Evolutionary conservation across 2,888 invertebrate species (phyloP), one percentile per base, ranked within the genome.

Genomic region (Myathropa florea): DNA sequence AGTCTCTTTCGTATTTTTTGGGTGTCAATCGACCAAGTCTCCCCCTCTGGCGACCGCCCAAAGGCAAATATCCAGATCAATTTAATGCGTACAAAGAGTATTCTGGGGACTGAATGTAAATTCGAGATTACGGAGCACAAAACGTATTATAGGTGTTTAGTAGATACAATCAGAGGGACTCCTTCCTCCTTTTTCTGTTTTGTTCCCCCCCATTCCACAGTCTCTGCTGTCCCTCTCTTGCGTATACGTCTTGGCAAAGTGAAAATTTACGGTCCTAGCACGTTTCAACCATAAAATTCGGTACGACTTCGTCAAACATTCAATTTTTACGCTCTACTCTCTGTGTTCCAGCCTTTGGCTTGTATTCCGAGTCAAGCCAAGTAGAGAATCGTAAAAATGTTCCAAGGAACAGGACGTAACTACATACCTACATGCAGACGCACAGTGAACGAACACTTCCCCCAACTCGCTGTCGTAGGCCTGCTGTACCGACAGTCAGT

Each of bases 261-360:
- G 83, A 86, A 82, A 82, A 82, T 86, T 86, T 78, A 86, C 78
- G 82, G 70, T 73, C 77, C 60, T 68, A 78, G 85, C 85, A 86
- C 82, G 82, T 86, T 86, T 78, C 70, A 33, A 53, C 78, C 83
- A 86, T 86, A 86, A 86, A 86, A 86, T 75, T 82, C 83, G 70
- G 85, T 60, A 75, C 73, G 73, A 86, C 72, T 86, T 86, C 85
- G 82, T 86, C 85, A 86, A 86, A 86, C 85, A 82, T 86, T 86
- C 83, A 86, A 86, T 86, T 86, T 86, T 78, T 72, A 86, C 85
- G 83, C 78, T 73, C 57, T 39, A 55, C 59, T 72, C 30, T 79
- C 60, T 36, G 59, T 72, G 59, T 72, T 59, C 68, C 46, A 61
- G 72, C 70, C 73, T 36, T 26, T 1, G 0, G 21, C 18, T 30